Conservation (phyloP, 1,140 invertebrate genomes). For the Drosophila melanica region DNA sequence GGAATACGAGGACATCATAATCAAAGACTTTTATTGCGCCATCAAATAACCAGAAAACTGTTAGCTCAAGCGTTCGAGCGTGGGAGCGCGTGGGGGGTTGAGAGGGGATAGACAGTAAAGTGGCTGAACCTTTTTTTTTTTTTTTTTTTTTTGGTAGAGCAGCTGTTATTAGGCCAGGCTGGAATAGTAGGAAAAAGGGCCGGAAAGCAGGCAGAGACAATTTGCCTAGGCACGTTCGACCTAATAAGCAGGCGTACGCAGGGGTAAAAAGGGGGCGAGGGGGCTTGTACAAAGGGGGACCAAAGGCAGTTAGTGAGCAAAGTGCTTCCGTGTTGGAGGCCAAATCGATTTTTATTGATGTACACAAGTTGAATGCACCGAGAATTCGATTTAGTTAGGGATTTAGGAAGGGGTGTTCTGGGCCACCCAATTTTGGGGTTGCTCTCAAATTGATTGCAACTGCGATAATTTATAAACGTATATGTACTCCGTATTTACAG, state of each 20-base stretch:
- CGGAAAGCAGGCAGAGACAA: constrained; percentile 61
- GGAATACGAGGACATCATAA: constrained; percentile 62
- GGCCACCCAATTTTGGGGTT: constrained; percentile 29
- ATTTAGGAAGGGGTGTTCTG: no score
- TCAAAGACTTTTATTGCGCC: constrained; percentile 73
- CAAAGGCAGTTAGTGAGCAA: constrained; percentile 22
- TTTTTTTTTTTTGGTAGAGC: constrained; percentile 4
- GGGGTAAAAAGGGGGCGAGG: background rate
- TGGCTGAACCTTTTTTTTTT: constrained; percentile 16
- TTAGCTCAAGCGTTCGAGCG: constrained; percentile 47
- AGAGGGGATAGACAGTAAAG: background rate
- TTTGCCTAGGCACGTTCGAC: constrained; percentile 75
- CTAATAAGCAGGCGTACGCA: constrained; percentile 62
- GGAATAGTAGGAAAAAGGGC: constrained; percentile 19
- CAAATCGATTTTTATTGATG: constrained; percentile 76
- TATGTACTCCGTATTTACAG: background rate
- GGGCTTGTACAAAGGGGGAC: background rate
- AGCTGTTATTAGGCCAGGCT: constrained; percentile 47
- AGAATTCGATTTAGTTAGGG: constrained; percentile 42
- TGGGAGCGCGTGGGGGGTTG: background rate
- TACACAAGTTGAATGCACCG: constrained; percentile 69
- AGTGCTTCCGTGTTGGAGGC: constrained; percentile 59
- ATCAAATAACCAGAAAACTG: constrained; percentile 69
- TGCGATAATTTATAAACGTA: constrained; percentile 16
- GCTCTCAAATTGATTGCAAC: constrained; percentile 13